Conservation (phyloP, 2,113 vertebrate species). For the Oophaga pumilio region DNA sequence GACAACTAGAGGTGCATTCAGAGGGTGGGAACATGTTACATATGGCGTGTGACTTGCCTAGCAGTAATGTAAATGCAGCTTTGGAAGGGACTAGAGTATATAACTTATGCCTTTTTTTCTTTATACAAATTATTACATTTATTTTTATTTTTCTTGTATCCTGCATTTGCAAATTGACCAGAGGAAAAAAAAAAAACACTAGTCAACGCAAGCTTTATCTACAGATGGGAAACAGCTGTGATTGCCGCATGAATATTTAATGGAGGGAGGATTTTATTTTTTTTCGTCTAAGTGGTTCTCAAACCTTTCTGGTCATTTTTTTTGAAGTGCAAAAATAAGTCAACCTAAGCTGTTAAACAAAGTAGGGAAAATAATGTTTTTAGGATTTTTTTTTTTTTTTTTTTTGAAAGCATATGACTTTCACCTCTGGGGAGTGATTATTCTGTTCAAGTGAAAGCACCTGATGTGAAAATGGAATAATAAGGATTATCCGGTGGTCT, state of each 20-base stretch:
- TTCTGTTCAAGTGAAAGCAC: neutral
- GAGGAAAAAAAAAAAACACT: neutral
- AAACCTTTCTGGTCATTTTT: slow-evolving; percentile 2
- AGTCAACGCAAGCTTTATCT: neutral
- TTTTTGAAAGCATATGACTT: neutral
- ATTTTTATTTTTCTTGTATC: neutral
- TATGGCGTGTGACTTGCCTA: neutral
- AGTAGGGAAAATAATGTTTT: slow-evolving; percentile 25
- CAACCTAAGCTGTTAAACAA: slow-evolving; percentile 23
- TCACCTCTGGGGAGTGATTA: slow-evolving; percentile 16
- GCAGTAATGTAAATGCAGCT: neutral
- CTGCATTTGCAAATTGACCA: neutral
- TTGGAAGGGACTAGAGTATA: neutral
- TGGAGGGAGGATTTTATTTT: neutral
- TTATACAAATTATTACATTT: neutral
- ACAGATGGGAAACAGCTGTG: slow-evolving; percentile 25
- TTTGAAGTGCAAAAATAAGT: neutral
- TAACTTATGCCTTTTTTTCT: neutral
- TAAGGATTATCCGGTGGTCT: neutral
- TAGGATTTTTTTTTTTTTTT: neutral
- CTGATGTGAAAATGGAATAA: slow-evolving; percentile 42
- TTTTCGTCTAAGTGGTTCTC: slow-evolving; percentile 23
- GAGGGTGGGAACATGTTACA: no score
- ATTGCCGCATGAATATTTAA: slow-evolving; percentile 11
- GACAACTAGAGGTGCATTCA: no score